phyloP scores from a whole-genome alignment of 2,888 invertebrate genomes.

The Steromphala cineraria region DNA sequence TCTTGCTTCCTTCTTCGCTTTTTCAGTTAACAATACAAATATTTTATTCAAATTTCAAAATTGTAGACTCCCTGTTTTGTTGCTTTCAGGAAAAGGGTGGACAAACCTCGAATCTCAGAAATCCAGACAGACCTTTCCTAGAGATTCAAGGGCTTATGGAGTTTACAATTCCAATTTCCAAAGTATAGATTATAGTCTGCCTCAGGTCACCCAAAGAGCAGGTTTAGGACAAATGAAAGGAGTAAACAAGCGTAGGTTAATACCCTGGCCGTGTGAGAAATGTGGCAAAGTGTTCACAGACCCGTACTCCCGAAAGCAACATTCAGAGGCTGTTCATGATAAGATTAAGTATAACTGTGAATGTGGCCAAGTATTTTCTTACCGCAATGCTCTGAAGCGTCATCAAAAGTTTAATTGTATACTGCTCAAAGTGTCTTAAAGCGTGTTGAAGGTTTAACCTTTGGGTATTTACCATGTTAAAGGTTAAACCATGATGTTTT shows the following conservation, averaged over 20 bases:
- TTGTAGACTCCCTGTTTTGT: not conserved
- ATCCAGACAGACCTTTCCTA: not conserved
- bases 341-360: not conserved
- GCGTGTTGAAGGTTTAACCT: no score
- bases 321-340: not conserved
- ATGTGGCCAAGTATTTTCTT: not conserved
- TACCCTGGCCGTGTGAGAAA: not conserved
- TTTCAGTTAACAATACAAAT: no score
- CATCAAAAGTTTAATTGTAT: slow-evolving; percentile 9
- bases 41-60: not conserved
- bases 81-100: slow-evolving; percentile 9
- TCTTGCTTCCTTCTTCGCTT: no score
- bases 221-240: not conserved
- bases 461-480: no score
- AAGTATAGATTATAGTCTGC: not conserved
- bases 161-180: not conserved
- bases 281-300: not conserved
- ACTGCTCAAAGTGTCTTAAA: not conserved
- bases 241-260: not conserved
- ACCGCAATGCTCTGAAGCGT: not conserved
- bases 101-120: not conserved
- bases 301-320: not conserved
- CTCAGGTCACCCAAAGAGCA: not conserved
- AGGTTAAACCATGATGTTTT: no score
- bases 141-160: not conserved